Evolutionary conservation across 1,140 invertebrate species (phyloP), one percentile per base, ranked within the genome.

Genomic region (Sycophaga agraensis): DNA sequence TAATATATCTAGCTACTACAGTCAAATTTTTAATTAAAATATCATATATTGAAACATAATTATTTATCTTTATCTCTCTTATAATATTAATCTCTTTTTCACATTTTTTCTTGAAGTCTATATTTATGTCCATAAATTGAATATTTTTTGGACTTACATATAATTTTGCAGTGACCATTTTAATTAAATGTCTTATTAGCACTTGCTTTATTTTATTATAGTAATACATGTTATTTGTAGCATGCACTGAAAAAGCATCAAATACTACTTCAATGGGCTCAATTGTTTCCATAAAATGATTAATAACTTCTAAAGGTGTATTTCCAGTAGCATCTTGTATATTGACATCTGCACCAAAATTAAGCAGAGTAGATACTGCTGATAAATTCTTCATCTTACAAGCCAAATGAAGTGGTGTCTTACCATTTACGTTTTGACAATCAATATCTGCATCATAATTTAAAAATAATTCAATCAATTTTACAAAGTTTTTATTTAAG

Each of bases 391-490:
- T 84, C 82, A 19, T 60, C 66, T 1, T 66, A 73, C 16, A 68
- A 59, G 83, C 82, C 58, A 80, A 79, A 70, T 85, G 84, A 46
- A 84, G 70, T 4, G 76, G 65, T 12, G 77, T 79, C 0, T 83
- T 16, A 6, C 45, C 45, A 2, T 11, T 2, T 4, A 7, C 11
- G 16, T 50, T 24, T 49, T 49, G 43, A 39, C 16, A 31, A 57
- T 63, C 43, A 6, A 45, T 9, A 57, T 64, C 37, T 12, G 63
- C 64, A 16, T 17, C 42, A 43, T 56, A 34, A 2, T 56, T 21
- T 5, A 56, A 28, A 0, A 56, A 19, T 4, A 14, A 17, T 43
- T 45, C 40, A 4, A 45, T 11, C 12, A 45, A 9, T 45, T 34
- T 45, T 17, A 31, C 26, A 12, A 28, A 19, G n/a, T 56, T 56